phyloP scores from a whole-genome alignment of 2,797 vertebrate genomes.

The Phrynocephalus guinanensis region DNA sequence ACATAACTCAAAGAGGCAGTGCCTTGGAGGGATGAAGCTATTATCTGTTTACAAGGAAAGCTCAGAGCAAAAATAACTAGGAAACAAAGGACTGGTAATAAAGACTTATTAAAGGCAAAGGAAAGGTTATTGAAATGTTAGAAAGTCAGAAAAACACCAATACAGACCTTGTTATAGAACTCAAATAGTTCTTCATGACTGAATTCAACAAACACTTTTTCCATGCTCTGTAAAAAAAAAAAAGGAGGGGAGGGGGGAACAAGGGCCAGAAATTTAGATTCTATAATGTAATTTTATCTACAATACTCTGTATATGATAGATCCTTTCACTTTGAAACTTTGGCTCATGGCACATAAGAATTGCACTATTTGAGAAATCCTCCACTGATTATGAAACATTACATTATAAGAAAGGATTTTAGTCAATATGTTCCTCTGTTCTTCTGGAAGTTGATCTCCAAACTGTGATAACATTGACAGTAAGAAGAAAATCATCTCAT shows the following conservation, averaged over 20 bases:
- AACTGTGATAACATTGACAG: conserved; percentile 59
- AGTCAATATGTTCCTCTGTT: conserved; percentile 35
- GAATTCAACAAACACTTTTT: conserved; percentile 92
- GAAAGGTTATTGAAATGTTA: conserved; percentile 66
- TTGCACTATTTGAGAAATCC: conserved; percentile 19
- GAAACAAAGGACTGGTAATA: conserved; percentile 51
- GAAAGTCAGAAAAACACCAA: conserved; percentile 71
- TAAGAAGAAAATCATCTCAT: conserved; percentile 64
- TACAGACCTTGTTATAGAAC: conserved; percentile 95
- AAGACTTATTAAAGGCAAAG: conserved; percentile 43
- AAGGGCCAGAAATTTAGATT: conserved; percentile 25
- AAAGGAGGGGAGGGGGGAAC: conserved; percentile 1
- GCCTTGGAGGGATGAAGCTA: conserved; percentile 58
- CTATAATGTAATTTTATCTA: not conserved
- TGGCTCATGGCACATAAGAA: conserved; percentile 10
- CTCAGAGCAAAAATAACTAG: conserved; percentile 46
- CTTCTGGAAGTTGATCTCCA: conserved; percentile 41
- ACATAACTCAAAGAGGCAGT: conserved; percentile 54
- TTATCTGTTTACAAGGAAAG: conserved; percentile 67
- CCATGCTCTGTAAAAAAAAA: conserved; percentile 80
- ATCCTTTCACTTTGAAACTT: conserved; percentile 30
- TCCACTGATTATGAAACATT: conserved; percentile 2
- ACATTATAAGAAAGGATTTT: conserved; percentile 43
- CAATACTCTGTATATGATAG: not conserved
- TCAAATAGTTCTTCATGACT: conserved; percentile 93